Evolutionary conservation across 2,888 invertebrate genomes (phyloP).

Genomic region (Calliphora vomitoria): DNA sequence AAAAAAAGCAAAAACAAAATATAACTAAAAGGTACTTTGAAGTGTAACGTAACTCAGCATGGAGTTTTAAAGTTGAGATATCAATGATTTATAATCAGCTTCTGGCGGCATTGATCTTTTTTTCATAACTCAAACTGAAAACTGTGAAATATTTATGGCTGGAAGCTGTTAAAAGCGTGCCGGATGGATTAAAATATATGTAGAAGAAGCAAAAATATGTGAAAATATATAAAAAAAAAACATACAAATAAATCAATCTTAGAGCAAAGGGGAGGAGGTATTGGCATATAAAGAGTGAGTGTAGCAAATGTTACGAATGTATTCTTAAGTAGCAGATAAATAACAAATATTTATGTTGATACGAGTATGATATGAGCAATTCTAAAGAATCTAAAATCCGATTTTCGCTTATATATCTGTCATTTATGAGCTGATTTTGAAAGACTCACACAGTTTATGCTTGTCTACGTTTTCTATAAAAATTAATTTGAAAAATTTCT

Average conservation of each 20-base stretch:
- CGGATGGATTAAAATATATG: conserved; percentile 42
- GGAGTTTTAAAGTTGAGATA: conserved; percentile 36
- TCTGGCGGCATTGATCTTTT: conserved; percentile 58
- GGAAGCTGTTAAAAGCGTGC: conserved; percentile 59
- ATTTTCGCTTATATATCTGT: no score
- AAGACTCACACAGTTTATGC: no score
- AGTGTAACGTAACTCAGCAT: not conserved
- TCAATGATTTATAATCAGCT: conserved; percentile 66
- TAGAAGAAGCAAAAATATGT: not conserved
- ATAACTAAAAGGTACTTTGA: conserved; percentile 22
- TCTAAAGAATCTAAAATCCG: no score
- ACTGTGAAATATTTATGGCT: conserved; percentile 61
- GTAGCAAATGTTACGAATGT: no score
- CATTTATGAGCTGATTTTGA: no score
- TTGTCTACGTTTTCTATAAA: no score
- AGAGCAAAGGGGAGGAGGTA: not conserved
- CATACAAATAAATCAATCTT: not conserved
- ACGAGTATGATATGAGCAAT: no score
- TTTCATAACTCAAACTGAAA: conserved; percentile 5
- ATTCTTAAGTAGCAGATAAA: no score
- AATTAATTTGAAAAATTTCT: no score
- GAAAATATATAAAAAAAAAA: not conserved
- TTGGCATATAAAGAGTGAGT: no score
- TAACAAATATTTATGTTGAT: no score
- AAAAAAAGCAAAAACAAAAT: not conserved